Base-by-base conservation (phyloP, 2,113 vertebrate species). In the Xenopus borealis region DNA sequence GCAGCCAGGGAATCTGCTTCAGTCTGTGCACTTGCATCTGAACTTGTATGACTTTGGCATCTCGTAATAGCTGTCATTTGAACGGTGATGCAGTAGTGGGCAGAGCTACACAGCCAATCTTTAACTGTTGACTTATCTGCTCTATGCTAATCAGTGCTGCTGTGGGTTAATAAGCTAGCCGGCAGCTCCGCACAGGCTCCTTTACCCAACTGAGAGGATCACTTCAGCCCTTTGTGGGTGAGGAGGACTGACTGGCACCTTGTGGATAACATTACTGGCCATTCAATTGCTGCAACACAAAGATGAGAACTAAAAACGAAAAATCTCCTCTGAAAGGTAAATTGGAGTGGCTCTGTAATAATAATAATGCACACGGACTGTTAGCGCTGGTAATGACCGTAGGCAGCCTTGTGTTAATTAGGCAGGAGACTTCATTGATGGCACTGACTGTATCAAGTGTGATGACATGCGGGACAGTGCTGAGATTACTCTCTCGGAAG, bases 301-400 rank as follows among this genome's bases (percentile, higher is more conserved):
- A 69, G 72, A 91, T 86, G 90, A 89, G 87, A 81, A 86, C 88
- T 61, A 88, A 86, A 46, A 77, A 87, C 68, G 78, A 89, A 68
- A 89, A 88, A 71, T 87, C 89, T 45, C 86, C 91, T 2, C 81
- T 89, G 52, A 92, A 88, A 92, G 91, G 91, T 92, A 82, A 7
- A 88, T 83, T 40, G 33, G 8, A 40, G 1, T 40, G 33, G 5
- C 23, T 3, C 23, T 27, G 23, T 27, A 27, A 40, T 40, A 40
- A 40, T 27, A 27, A 40, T 40, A 40, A 40, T 7, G 8, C 33
- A 40, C 33, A 40, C 33, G 33, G 33, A 7, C 33, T 40, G 33
- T 40, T 40, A 40, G 33, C 8, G 8, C 33, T 40, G 33, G 33
- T 40, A 40, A 40, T 40, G 33, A 2, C 33, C 33, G 6, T 40